Evolutionary conservation across 2,113 vertebrate genomes (phyloP), one percentile per base, ranked within the genome.

Genomic region (Gallinago paraguaiae): DNA sequence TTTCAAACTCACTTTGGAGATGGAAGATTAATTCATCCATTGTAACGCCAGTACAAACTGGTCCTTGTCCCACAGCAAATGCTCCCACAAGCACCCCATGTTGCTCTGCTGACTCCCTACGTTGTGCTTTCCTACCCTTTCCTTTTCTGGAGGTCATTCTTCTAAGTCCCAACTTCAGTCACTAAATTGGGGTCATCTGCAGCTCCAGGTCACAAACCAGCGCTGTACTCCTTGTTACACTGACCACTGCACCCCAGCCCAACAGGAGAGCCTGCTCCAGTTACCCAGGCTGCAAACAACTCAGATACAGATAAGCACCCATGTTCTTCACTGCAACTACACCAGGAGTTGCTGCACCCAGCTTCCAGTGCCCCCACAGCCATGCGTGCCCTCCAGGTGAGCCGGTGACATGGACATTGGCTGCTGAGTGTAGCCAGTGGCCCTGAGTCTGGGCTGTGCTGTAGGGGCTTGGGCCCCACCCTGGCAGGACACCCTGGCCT

Each of bases 251-350:
- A 48, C 30, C 4, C 45, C 43, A 56, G 5, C 56, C 54, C 43
- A 23, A 61, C 10, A 27, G 71, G 16, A 86, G 25, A 53, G 24
- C n/a, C 59, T 39, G 71, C 78, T 69, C 37, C 51, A 50, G 30
- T 23, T 24, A 24, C 8, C 22, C 1, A 3, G 37, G 41, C 48
- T 80, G 35, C 54, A 75, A 63, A 79, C 17, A 60, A 33, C 67
- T 48, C 35, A 4, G 46, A 45, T 6, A 14, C 19, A 68, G 50
- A 61, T 0, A 0, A 41, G 17, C 46, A 70, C 15, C 3, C 0
- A 0, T 59, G 16, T 60, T 71, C 53, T 48, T 48, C 53, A 19
- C 57, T 71, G 45, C 17, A 19, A 37, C 86, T 35, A 10, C 27
- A 24, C 22, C 0, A 3, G 16, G n/a, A 1, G 22, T 41, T 37